Conservation (phyloP, 2,113 vertebrate species). For the Mastomys natalensis region DNA sequence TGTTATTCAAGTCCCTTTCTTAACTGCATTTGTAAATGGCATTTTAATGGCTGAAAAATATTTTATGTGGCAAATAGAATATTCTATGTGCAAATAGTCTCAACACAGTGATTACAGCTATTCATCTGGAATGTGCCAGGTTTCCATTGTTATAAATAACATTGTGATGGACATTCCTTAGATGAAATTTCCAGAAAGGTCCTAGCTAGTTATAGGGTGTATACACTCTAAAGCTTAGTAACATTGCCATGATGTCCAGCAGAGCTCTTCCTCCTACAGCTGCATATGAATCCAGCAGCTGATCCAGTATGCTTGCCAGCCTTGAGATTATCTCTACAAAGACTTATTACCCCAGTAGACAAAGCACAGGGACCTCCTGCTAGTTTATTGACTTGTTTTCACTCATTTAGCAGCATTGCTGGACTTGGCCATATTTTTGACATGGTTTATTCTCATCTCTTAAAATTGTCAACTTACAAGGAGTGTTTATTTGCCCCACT, state of each 20-base stretch:
- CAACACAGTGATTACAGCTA: neutral
- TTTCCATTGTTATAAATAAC: neutral
- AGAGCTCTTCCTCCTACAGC: neutral
- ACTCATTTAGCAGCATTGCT: conserved; percentile 24
- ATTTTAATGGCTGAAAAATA: conserved; percentile 36
- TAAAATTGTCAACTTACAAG: conserved; percentile 46
- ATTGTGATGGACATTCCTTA: neutral
- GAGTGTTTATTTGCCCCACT: conserved; percentile 16
- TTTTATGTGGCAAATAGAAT: neutral
- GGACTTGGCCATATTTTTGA: conserved; percentile 45
- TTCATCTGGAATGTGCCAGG: neutral
- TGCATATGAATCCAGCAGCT: neutral
- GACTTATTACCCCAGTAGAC: neutral
- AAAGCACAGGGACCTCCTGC: neutral
- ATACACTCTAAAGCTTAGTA: neutral
- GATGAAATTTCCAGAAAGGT: neutral
- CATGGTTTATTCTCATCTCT: conserved; percentile 52
- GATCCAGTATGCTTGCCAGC: neutral
- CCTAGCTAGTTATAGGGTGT: neutral
- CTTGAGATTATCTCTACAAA: neutral
- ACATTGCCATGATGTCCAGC: neutral
- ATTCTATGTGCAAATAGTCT: neutral
- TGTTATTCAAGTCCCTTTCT: neutral
- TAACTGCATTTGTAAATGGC: conserved; percentile 42
- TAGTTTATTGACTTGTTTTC: conserved; percentile 42